A percentile compares a stretch with the other conserved stretches of the same genome.
Conservation (phyloP, 2,113 vertebrate genomes). For the Edolisoma coerulescens region DNA sequence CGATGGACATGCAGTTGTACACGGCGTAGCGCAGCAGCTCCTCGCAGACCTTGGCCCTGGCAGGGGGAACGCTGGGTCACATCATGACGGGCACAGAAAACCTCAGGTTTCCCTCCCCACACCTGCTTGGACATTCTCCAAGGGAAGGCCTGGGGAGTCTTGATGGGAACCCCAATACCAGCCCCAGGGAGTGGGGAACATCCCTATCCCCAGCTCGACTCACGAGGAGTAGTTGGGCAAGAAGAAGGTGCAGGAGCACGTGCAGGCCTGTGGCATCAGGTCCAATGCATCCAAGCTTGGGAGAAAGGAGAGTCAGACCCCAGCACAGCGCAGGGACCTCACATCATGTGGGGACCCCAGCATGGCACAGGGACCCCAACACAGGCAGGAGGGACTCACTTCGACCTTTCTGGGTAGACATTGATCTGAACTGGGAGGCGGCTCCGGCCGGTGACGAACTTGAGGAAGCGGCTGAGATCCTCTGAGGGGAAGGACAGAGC, state of each 20-base stretch:
- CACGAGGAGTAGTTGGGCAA: conserved; percentile 92
- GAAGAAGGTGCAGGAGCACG: conserved; percentile 88
- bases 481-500: conserved; percentile 70
- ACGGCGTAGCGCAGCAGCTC: conserved; percentile 93
- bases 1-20: conserved; percentile 95
- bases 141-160: background rate
- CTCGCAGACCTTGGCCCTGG: conserved; percentile 89
- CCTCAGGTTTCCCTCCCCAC: background rate
- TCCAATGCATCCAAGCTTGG: conserved; percentile 81
- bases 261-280: conserved; percentile 90
- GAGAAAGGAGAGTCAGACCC: background rate
- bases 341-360: background rate
- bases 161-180: background rate
- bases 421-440: conserved; percentile 91
- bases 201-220: background rate
- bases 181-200: background rate
- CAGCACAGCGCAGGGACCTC: background rate
- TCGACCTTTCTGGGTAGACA: conserved; percentile 84
- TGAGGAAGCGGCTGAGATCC: conserved; percentile 94
- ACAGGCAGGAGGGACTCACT: conserved; percentile 63
- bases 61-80: background rate
- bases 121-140: fast-evolving
- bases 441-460: conserved; percentile 93
- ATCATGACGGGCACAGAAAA: fast-evolving
- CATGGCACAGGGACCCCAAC: background rate